Base-by-base conservation (phyloP, 2,113 vertebrate genomes). In the Madoqua kirkii region DNA sequence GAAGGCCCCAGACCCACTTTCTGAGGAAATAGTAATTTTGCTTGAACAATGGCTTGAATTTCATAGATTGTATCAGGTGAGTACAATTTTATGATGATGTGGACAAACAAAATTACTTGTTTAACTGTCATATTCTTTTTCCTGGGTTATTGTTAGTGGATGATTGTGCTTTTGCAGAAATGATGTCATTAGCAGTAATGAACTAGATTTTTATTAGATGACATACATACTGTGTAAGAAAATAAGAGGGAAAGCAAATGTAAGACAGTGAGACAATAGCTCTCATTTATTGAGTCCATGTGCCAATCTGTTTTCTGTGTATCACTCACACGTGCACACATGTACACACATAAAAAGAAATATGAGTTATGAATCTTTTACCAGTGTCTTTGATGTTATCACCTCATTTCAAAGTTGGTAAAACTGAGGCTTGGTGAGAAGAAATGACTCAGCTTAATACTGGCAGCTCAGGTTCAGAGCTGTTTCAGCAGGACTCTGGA, bases 41-140 rank as follows among this genome's bases (percentile, higher is more conserved):
- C 94, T 98, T 98, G 95, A 89, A 93, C 19, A 36, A 36, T 36
- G 64, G 64, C 64, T 71, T 71, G 64, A 71, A 36, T 93, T 98
- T 97, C 97, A 67, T 97, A 45, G 74, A 36, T 67, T 43, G 79
- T 60, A 59, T 93, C 36, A 50, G 67, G 82, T 78, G 76, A 89
- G 45, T 88, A 94, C 84, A 87, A 84, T 96, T 95, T 96, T 98
- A 93, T 0, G 21, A 89, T 97, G 97, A 93, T 89, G 95, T 89
- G 95, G 96, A 97, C 97, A 89, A 98, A 98, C 40, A 98, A 97
- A 98, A 97, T 97, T 50, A 11, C 48, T 50, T 12, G 2, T 50
- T 50, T 13, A 50, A 50, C 95, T 92, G 0, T 89, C n/a, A n/a
- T n/a, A n/a, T 78, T 29, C 33, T 45, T 95, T 81, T n/a, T 82